Base-by-base conservation (phyloP, 2,888 invertebrate genomes). In the Heliconius aoede region DNA sequence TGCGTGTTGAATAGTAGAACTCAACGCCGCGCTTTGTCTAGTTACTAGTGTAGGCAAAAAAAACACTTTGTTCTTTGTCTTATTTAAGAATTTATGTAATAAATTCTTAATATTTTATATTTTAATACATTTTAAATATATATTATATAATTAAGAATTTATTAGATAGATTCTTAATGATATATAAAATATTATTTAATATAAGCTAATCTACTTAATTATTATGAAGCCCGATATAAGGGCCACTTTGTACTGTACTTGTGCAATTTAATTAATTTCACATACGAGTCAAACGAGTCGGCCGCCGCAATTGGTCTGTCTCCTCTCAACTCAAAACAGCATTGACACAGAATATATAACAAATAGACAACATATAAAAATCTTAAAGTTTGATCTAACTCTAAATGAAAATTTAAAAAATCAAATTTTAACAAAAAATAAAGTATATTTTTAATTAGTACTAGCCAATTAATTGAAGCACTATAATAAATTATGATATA, bases 231-330 rank as follows among this genome's bases (percentile, higher is more conserved):
- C 28, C 72, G 24, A 36, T 61, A 46, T 74, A 61, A 73, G 58
- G 46, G 61, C 21, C 36, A 32, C 36, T 40, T 51, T 64, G 58
- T 58, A 58, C 58, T 32, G 62, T 65, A 65, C 83, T 81, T 83
- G 82, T 83, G 85, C 88, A 87, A 86, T 87, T 86, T 87, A 88
- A 89, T 90, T 88, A 88, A 86, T 86, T 85, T 85, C 82, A 81
- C 82, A 83, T 81, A 84, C 82, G 83, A 84, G 83, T 83, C 82
- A 83, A 84, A 82, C 86, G 84, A 79, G 73, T 78, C 72, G 51
- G 64, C 85, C 85, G 85, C 83, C 86, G 84, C 87, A 89, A 89
- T 89, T 88, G 85, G 83, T 81, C 81, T 84, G 85, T 86, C 85
- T 84, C 83, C 84, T 83, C 83, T 82, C 68, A 74, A 62, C 80